phyloP scores from a whole-genome alignment of 2,113 vertebrate species.

The Pterocles gutturalis region DNA sequence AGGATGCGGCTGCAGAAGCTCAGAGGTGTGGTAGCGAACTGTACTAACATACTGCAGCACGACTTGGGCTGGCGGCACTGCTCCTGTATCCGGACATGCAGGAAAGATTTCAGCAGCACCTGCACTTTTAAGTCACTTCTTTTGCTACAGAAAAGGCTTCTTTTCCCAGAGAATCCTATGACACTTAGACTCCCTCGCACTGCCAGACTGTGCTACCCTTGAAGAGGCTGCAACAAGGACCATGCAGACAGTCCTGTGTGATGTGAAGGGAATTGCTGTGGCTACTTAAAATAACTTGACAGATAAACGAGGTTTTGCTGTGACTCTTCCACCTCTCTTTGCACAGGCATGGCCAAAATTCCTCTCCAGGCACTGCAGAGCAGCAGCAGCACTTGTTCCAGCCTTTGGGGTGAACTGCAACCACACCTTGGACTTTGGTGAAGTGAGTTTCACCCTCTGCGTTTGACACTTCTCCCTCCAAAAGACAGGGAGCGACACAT shows the following conservation, averaged over 20 bases:
- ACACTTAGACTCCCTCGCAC: background rate
- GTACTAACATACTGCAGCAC: background rate
- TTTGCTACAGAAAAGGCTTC: background rate
- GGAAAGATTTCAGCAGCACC: background rate
- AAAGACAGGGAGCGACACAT: background rate
- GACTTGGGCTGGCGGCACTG: background rate
- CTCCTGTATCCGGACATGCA: background rate
- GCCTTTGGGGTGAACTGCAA: background rate
- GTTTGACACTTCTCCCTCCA: background rate
- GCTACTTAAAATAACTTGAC: background rate
- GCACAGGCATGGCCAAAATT: background rate
- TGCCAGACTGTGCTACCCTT: background rate
- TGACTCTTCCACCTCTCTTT: background rate
- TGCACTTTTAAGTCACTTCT: background rate
- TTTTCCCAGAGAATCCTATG: background rate
- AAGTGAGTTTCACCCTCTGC: background rate
- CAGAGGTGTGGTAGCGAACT: background rate
- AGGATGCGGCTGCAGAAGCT: background rate
- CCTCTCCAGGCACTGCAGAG: background rate
- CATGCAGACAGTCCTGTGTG: background rate
- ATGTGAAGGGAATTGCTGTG: background rate
- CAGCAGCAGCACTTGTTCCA: background rate
- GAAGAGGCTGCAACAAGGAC: background rate
- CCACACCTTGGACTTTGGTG: background rate
- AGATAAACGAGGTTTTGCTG: background rate